Base-by-base conservation (phyloP, 2,797 vertebrate species). In the Morelia viridis region DNA sequence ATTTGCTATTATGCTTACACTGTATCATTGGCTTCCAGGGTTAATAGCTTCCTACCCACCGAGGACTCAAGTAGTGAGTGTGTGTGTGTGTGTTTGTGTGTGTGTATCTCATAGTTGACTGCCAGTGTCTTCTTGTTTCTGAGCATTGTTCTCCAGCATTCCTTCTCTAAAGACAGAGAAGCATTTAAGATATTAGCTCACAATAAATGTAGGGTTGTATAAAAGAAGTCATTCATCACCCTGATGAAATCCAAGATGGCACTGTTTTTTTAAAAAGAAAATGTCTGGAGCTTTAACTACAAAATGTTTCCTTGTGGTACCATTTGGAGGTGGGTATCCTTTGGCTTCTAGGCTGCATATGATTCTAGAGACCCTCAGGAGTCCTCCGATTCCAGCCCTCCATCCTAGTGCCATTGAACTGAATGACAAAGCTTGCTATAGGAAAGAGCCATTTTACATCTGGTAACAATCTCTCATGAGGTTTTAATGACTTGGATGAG, bases 1-100 rank as follows among this genome's bases (percentile, higher is more conserved):
- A 89, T 80, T 93, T 93, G 89, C 89, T 94, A 89, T 85, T 95
- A 86, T 1, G 58, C 87, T 96, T 96, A 92, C 95, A 17, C 62
- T 90, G 68, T 57, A 90, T 28, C 35, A 46, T 65, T 35, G 90
- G 11, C 12, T 41, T 95, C 90, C 57, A 92, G 50, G 90, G 80
- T 9, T 93, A 50, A 50, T 31, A 56, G 92, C 50, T 92, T 88
- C 80, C 90, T 3, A 0, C 26, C 91, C 35, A 60, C 65, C 62
- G 57, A 58, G 28, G 50, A 90, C 41, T 87, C 61, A 92, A 62
- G 11, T 17, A 22, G 35, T 24, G 7, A 46, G 35, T 41, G 35
- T 80, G 71, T 76, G 7, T 41, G 71, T 76, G 19, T 80, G 19
- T 10, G 71, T 41, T 19, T 35, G 62, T 89, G 50, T 46, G 5